Evolutionary conservation across 2,888 invertebrate genomes (phyloP).

Genomic region (Parelbella ahira): DNA sequence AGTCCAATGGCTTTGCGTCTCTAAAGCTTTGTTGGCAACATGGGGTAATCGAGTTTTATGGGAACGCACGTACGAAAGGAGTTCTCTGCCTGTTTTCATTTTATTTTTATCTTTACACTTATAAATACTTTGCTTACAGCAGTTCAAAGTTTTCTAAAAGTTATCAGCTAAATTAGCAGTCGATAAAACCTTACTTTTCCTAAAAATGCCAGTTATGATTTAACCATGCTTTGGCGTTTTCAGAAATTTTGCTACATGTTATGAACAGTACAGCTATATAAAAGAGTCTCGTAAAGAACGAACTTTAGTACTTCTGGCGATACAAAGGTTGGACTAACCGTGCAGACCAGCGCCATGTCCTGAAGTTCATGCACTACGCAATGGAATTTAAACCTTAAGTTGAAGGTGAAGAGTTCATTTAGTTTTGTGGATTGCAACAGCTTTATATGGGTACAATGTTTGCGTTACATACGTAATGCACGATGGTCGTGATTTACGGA

Average conservation of each 20-base stretch:
- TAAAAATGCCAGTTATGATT: too few species aligned
- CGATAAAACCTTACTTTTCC: too few species aligned
- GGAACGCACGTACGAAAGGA: too few species aligned
- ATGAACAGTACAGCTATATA: constrained; percentile 20
- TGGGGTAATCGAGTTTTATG: too few species aligned
- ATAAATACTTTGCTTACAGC: too few species aligned
- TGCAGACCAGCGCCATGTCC: neutral
- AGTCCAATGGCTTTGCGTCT: constrained; percentile 13
- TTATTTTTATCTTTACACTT: too few species aligned
- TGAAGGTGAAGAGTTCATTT: neutral
- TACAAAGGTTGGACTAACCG: constrained; percentile 21
- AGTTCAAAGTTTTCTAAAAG: too few species aligned
- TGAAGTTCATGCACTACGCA: neutral
- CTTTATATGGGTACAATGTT: constrained; percentile 1
- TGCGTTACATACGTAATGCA: constrained; percentile 7
- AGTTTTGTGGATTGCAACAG: neutral
- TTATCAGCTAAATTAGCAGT: too few species aligned
- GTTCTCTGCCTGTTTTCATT: too few species aligned
- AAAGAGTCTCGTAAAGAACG: constrained; percentile 32
- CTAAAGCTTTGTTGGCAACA: neutral
- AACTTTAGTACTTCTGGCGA: constrained; percentile 32
- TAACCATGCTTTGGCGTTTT: too few species aligned
- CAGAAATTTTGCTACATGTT: too few species aligned
- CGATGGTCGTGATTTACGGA: constrained; percentile 19
- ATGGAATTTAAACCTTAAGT: neutral